Evolutionary conservation across 2,888 invertebrate genomes (phyloP), one percentile per base, ranked within the genome.

Genomic region (Eubasilissa splendida): DNA sequence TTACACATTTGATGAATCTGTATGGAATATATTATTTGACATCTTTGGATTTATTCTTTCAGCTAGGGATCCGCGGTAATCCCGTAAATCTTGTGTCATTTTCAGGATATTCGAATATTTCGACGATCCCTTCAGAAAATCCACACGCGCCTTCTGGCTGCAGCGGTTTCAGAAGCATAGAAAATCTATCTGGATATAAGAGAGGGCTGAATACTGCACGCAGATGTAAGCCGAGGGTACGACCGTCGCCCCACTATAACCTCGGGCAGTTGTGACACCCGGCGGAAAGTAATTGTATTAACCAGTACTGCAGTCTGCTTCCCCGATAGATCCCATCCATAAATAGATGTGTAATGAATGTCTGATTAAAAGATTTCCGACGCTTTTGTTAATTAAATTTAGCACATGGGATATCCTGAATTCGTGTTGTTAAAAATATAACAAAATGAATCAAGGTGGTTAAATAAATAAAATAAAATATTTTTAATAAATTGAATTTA

Each of bases 51-150:
- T 60, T 65, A 65, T 31, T 76, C 33, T 65, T 76, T 76, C 65
- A 53, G 63, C 31, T n/a, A 33, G 63, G 54, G 54, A 65, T 76
- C 50, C 11, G 33, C 22, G n/a, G 76, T 76, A 76, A 76, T 76
- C 76, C 65, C 63, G 58, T 65, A 76, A 76, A 54, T 76, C 76
- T 63, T 33, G 65, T 65, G 76, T 76, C 76, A 76, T 76, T 76
- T 53, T 12, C 76, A 65, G 76, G 42, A 52, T 65, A 60, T 74
- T 76, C 63, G 52, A 54, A 53, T 76, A 65, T 63, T 76, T 76
- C 52, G 60, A 54, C 53, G 52, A 75, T 73, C 73, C 73, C 73
- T 73, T 77, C 77, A 70, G 68, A 77, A 77, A 77, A 42, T 42
- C 42, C 77, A 78, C 73, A 73, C 78, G 63, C 56, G 11, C 22